Evolutionary conservation across 2,113 vertebrate genomes (phyloP).

Genomic region (Ahaetulla prasina): DNA sequence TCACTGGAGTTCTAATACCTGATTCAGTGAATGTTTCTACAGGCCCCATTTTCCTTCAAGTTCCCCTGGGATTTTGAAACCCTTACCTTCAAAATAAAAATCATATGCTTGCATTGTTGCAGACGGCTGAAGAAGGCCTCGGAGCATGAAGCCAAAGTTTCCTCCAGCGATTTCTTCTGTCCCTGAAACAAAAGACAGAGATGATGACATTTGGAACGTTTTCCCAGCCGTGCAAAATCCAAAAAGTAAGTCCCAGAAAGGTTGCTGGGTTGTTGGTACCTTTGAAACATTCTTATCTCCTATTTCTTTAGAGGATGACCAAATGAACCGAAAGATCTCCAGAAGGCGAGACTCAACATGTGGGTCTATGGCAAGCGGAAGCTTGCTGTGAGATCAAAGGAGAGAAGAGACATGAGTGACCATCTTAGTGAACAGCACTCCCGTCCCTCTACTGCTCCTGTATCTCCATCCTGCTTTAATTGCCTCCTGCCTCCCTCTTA

Average conservation of each 20-base stretch:
- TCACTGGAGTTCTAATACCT: neutral
- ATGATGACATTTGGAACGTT: neutral
- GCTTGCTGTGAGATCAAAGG: neutral
- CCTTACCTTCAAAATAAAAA: neutral
- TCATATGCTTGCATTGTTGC: no score
- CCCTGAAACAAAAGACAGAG: neutral
- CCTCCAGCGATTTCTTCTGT: neutral
- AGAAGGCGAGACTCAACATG: accelerated
- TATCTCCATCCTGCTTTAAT: no score
- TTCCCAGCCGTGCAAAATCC: no score
- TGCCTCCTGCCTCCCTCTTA: no score
- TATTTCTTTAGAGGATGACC: neutral
- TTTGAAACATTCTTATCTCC: neutral
- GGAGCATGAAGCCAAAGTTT: no score
- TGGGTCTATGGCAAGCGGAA: neutral
- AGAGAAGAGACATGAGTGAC: no score
- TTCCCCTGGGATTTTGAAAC: neutral
- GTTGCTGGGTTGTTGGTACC: neutral
- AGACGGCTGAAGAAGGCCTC: no score
- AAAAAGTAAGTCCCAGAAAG: neutral
- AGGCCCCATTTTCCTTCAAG: neutral
- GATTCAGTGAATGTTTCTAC: neutral
- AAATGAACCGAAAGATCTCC: neutral
- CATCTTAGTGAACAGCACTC: neutral
- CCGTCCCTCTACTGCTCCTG: no score